These are phyloP conservation scores for Dromiciops gliroides DNA, from an alignment of 2,113 vertebrate species.

Conservation along the genomic window DNA sequence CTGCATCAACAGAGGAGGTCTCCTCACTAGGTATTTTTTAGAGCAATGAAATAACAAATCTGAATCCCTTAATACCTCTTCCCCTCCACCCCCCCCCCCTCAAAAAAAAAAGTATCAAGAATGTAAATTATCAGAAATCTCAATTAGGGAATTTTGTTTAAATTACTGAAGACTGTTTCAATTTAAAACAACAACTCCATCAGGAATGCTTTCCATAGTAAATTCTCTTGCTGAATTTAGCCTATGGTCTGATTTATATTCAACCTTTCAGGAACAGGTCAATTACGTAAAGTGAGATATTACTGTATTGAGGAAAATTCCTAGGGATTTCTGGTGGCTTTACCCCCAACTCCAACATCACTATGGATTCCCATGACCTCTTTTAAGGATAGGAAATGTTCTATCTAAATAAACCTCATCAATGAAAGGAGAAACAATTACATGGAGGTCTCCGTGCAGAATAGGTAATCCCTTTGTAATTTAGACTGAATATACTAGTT, in stretches of 20 bases:
- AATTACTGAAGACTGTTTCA: conserved; percentile 12
- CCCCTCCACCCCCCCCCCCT: too few species aligned
- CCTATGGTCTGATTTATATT: background rate
- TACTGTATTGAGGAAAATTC: conserved; percentile 25
- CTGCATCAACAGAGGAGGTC: background rate
- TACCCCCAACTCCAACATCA: conserved; percentile 56
- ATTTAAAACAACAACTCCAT: conserved; percentile 24
- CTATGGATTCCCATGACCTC: conserved; percentile 42
- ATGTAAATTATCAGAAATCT: background rate
- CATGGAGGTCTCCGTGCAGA: conserved; percentile 3
- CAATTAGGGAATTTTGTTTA: background rate
- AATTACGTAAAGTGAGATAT: conserved; percentile 34
- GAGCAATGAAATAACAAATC: background rate
- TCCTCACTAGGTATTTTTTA: background rate
- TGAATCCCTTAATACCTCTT: background rate
- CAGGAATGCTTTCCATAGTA: conserved; percentile 21
- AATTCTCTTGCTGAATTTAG: background rate
- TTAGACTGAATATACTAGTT: background rate
- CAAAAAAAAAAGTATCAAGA: background rate
- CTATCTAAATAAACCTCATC: conserved; percentile 16
- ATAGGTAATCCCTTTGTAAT: conserved; percentile 32
- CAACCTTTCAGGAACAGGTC: conserved; percentile 34
- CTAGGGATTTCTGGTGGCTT: background rate
- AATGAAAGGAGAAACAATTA: conserved; percentile 61
- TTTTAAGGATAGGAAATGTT: conserved; percentile 53